Evolutionary conservation across 2,888 invertebrate species (phyloP).

Genomic region (Ernsta delagoae): DNA sequence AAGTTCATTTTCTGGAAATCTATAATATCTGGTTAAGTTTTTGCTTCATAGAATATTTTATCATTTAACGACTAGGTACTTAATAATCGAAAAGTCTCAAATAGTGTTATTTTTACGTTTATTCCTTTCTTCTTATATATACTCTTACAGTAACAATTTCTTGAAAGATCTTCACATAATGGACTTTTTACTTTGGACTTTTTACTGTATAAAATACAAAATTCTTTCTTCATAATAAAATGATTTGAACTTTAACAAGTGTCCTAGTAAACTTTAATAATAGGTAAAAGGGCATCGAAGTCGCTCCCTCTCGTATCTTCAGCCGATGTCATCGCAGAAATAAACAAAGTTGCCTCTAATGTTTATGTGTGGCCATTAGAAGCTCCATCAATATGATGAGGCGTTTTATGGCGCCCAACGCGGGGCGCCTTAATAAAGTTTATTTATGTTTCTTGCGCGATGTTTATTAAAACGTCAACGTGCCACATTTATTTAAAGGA

Average conservation of each 20-base stretch:
- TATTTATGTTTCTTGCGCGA: conserved; percentile 53
- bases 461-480: conserved; percentile 47
- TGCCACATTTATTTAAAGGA: conserved; percentile 29
- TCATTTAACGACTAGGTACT: too few relatives aligned
- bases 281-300: background rate
- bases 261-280: background rate
- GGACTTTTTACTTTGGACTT: too few relatives aligned
- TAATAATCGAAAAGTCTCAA: too few relatives aligned
- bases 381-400: conserved; percentile 58
- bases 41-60: too few relatives aligned
- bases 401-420: conserved; percentile 57
- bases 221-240: too few relatives aligned
- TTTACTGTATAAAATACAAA: too few relatives aligned
- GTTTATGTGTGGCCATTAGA: conserved; percentile 64
- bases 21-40: too few relatives aligned
- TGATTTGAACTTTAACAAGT: background rate
- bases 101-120: too few relatives aligned
- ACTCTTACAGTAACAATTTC: too few relatives aligned
- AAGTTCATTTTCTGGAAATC: too few relatives aligned
- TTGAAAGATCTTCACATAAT: too few relatives aligned
- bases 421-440: conserved; percentile 56
- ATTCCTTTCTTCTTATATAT: too few relatives aligned
- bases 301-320: conserved; percentile 12
- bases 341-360: conserved; percentile 59
- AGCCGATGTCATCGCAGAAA: conserved; percentile 39